phyloP scores from a whole-genome alignment of 53 echinoderm and acorn worm genomes.

The Zoroaster sp. region DNA sequence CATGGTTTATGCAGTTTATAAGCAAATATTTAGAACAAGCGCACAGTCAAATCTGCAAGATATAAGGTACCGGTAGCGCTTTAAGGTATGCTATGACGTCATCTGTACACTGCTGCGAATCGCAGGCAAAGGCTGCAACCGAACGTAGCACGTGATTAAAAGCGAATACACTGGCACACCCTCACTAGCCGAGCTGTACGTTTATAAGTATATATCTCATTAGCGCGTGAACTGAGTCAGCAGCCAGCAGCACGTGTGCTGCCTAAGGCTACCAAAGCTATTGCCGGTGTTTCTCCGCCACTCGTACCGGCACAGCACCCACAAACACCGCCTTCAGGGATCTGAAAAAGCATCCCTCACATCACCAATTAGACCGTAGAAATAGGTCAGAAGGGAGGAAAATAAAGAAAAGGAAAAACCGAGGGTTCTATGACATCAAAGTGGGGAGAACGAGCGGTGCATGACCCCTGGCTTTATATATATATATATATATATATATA shows the following conservation, averaged over 20 bases:
- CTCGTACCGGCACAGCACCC: conserved; percentile 13
- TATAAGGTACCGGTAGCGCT: too few relatives aligned
- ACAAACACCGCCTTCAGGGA: conserved; percentile 33
- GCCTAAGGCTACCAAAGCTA: background rate
- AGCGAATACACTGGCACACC: background rate
- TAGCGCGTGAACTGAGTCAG: conserved; percentile 24
- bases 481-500: too few relatives aligned
- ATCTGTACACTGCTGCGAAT: background rate
- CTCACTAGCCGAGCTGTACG: background rate
- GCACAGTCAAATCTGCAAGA: too few relatives aligned
- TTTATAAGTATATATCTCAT: conserved; percentile 37
- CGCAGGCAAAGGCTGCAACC: background rate
- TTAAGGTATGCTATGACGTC: background rate
- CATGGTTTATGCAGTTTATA: too few relatives aligned
- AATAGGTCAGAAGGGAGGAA: conserved; percentile 53
- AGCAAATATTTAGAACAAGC: too few relatives aligned
- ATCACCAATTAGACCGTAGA: conserved; percentile 51
- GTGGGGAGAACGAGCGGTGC: conserved; percentile 38
- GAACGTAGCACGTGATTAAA: background rate
- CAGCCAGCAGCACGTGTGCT: conserved; percentile 27
- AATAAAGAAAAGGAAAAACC: background rate
- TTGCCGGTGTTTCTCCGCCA: background rate
- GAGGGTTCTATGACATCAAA: conserved; percentile 37
- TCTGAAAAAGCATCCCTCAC: conserved; percentile 20
- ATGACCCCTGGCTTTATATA: conserved; percentile 16